Evolutionary conservation across 92 coral and sea anemone genomes (phyloP).

Genomic region (Palythoa grandis): DNA sequence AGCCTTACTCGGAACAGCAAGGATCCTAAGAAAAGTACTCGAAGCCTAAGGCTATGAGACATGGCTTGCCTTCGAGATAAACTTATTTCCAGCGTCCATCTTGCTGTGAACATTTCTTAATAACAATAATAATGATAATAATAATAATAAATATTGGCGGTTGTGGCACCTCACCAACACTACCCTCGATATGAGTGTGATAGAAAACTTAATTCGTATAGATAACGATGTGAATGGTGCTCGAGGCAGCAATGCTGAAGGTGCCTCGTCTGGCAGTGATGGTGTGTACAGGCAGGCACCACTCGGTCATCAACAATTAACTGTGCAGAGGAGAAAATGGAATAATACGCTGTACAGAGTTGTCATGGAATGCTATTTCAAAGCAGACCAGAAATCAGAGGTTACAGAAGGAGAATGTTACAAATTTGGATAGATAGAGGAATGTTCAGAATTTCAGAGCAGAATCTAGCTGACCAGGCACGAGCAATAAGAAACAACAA

Average conservation of each 20-base stretch:
- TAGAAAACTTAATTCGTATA: not conserved
- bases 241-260: not conserved
- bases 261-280: slow-evolving; percentile 14
- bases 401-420: not conserved
- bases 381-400: slow-evolving; percentile 10
- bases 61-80: too few species aligned
- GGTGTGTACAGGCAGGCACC: slow-evolving; percentile 21
- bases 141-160: too few species aligned
- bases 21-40: too few species aligned
- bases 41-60: too few species aligned
- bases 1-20: too few species aligned
- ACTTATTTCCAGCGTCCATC: too few species aligned
- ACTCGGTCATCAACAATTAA: slow-evolving; percentile 22
- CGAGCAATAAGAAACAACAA: not conserved
- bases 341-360: not conserved
- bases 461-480: slow-evolving; percentile 25
- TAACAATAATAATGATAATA: too few species aligned
- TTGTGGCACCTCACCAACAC: too few species aligned
- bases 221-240: slow-evolving; percentile 22
- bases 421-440: not conserved
- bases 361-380: slow-evolving; percentile 20
- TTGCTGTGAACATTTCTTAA: too few species aligned
- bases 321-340: not conserved
- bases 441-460: slow-evolving; percentile 13
- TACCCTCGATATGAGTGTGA: too few species aligned